phyloP scores from a whole-genome alignment of 1,140 invertebrate species.

The Brachionus rubens region DNA sequence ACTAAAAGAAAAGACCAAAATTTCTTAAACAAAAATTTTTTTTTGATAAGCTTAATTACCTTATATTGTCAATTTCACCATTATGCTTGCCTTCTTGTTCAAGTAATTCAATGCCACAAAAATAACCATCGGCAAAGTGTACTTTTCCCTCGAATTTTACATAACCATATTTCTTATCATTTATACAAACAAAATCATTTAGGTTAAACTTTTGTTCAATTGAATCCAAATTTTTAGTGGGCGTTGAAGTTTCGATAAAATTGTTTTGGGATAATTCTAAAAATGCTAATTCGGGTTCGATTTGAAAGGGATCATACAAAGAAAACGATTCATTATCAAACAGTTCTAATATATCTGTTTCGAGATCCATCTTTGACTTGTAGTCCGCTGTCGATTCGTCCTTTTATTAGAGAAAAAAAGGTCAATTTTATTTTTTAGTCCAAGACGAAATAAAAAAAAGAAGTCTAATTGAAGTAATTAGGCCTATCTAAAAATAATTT shows the following conservation, averaged over 20 bases:
- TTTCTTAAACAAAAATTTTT: no score
- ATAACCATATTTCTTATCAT: slow-evolving; percentile 30
- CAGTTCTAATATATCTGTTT: neutral
- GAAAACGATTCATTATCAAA: slow-evolving; percentile 4
- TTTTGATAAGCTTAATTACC: no score
- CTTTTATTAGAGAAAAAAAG: no score
- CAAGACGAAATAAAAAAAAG: no score
- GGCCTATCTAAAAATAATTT: no score
- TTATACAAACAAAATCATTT: slow-evolving; percentile 27
- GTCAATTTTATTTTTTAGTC: no score
- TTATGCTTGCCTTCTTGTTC: slow-evolving; percentile 57
- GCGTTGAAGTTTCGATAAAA: slow-evolving; percentile 28
- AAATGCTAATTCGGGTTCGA: neutral
- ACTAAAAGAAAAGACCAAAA: no score
- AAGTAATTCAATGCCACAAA: slow-evolving; percentile 57
- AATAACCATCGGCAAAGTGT: slow-evolving; percentile 55
- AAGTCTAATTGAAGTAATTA: no score
- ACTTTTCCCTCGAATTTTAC: slow-evolving; percentile 49
- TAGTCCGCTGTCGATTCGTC: no score
- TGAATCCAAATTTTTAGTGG: neutral
- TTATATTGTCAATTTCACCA: slow-evolving; percentile 55
- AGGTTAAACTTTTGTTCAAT: neutral
- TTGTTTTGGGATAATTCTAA: neutral
- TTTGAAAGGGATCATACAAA: neutral
- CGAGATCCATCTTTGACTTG: neutral